Evolutionary conservation across 2,113 vertebrate genomes (phyloP).

Genomic region (Marcusenius ussheri): DNA sequence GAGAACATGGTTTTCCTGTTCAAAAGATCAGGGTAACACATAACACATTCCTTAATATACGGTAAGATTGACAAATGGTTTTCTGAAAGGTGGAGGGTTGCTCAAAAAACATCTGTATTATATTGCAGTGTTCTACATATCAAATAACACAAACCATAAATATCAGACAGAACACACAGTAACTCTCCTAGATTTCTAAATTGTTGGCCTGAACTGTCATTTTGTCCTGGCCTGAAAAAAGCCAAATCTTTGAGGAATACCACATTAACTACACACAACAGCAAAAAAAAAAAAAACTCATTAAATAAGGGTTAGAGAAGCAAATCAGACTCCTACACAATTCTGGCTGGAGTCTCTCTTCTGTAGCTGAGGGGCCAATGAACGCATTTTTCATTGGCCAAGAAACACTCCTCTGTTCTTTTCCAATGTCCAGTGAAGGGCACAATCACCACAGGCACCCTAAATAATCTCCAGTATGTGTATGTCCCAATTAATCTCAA

Average conservation of each 20-base stretch:
- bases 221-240: not conserved
- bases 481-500: not conserved
- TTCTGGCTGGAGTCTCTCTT: not conserved
- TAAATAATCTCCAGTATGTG: not conserved
- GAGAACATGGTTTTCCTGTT: not conserved
- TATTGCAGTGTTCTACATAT: not conserved
- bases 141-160: not conserved
- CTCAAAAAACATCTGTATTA: conserved; percentile 4
- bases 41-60: not conserved
- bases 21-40: not conserved
- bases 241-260: not conserved
- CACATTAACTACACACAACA: not conserved
- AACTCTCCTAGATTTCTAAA: not conserved
- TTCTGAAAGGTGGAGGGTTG: not conserved
- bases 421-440: not conserved
- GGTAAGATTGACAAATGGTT: not conserved
- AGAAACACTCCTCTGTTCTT: not conserved
- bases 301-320: not conserved
- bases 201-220: not conserved
- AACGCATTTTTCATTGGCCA: not conserved
- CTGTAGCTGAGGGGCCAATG: not conserved
- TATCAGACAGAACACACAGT: not conserved
- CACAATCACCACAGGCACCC: not conserved
- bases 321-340: conserved; percentile 1
- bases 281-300: conserved; percentile 9